Base-by-base conservation (phyloP, 1,140 invertebrate genomes). In the Neotoxoptera formosana region DNA sequence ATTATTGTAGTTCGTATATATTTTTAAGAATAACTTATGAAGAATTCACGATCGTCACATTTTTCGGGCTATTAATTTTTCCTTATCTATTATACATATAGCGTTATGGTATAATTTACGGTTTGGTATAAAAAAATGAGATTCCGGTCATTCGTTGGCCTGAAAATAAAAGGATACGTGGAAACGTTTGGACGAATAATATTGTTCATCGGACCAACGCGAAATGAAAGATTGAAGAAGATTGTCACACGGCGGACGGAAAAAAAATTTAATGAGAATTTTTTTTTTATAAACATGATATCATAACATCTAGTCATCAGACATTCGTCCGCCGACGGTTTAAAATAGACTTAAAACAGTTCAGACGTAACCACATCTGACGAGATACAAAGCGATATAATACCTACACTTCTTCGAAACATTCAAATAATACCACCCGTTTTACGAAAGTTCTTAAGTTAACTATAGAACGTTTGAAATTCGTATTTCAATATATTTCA, bases 331-430 rank as follows among this genome's bases (percentile, higher is more conserved):
- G 87, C 87, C 48, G 36, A 41, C 87, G 17, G 48, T 56, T 34
- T 36, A 89, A 53, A 89, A 89, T 88, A 88, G 87, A 88, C 84
- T n/a, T 88, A 20, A 1, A 53, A 53, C n/a, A 88, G 36, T 51
- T 88, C 87, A 34, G 36, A 53, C 48, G 45, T 53, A 23, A 36
- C n/a, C 48, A n/a, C 47, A 88, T 51, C 30, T 88, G 87, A 53
- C n/a, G 48, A 53, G 6, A 53, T 7, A 36, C 11, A 53, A 34
- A n/a, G n/a, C 36, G 8, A 21, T 48, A n/a, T n/a, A n/a, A n/a
- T n/a, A n/a, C n/a, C n/a, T n/a, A n/a, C n/a, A 88, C 20, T 34
- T 88, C 48, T 48, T 53, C 17, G n/a, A 23, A 51, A 53, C 23
- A 53, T 20, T 53, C 21, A 53, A 53, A 23, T 21, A 21, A 53